These are phyloP conservation scores for Glaucopsyche alexis DNA, from an alignment of 2,888 invertebrate species.

Conservation along the genomic window DNA sequence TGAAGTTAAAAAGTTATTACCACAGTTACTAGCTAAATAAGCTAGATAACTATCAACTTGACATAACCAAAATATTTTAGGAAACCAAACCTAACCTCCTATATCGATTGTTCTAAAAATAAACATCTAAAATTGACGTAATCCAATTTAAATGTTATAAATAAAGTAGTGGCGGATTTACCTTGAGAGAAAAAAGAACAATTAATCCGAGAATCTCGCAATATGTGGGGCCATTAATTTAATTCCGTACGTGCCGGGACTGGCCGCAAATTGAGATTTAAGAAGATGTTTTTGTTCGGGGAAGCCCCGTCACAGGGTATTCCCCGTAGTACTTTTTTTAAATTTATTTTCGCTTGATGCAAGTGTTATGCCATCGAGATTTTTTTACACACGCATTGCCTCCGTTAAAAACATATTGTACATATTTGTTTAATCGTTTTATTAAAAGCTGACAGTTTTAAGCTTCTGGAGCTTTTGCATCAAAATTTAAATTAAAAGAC, in stretches of 20 bases:
- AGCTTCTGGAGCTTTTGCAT: too few species aligned
- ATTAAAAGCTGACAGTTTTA: too few species aligned
- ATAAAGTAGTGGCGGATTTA: conserved; percentile 64
- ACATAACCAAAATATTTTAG: too few species aligned
- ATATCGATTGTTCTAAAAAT: not conserved
- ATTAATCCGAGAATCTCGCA: conserved; percentile 72
- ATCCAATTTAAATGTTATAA: conserved; percentile 48
- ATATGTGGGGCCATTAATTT: conserved; percentile 79
- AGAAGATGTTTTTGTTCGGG: conserved; percentile 67
- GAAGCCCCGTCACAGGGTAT: conserved; percentile 15
- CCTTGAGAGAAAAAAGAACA: conserved; percentile 67
- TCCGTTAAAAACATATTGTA: too few species aligned
- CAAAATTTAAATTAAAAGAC: too few species aligned
- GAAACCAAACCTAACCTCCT: not conserved
- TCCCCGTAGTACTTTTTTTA: conserved; percentile 14
- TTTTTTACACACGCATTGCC: not conserved
- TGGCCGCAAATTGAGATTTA: conserved; percentile 79
- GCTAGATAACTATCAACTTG: too few species aligned
- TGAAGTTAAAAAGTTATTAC: not conserved
- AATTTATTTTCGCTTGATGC: not conserved
- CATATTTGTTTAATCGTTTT: too few species aligned
- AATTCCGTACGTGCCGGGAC: conserved; percentile 74
- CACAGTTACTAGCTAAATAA: not conserved
- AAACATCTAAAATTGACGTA: conserved; percentile 21
- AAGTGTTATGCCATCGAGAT: not conserved